Evolutionary conservation across 2,113 vertebrate species (phyloP).

Genomic region (Sinocyclocheilus rhinocerous): DNA sequence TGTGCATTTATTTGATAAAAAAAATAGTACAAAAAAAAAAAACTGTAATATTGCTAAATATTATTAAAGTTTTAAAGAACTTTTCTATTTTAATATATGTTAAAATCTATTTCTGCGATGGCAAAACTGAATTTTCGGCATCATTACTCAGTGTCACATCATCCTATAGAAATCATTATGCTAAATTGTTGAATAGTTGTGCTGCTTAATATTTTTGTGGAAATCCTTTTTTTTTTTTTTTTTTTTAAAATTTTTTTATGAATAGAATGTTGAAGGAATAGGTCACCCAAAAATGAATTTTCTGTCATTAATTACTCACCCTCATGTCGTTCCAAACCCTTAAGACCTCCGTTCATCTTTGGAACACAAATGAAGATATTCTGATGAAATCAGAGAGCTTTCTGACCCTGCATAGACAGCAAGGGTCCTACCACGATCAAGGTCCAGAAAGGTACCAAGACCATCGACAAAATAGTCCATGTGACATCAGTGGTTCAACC

Average conservation of each 20-base stretch:
- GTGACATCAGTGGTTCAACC: no score
- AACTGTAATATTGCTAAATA: not conserved
- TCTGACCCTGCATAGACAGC: no score
- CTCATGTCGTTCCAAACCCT: no score
- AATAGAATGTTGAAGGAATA: not conserved
- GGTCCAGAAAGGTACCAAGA: no score
- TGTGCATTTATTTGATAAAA: not conserved
- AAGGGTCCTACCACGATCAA: no score
- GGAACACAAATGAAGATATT: no score
- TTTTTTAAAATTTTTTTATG: not conserved
- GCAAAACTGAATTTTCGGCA: not conserved
- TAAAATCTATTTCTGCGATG: not conserved
- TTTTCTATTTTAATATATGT: not conserved
- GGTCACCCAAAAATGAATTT: no score
- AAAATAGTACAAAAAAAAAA: no score
- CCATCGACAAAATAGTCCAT: no score
- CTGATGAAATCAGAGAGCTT: no score
- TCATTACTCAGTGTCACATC: not conserved
- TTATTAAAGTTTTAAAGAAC: not conserved
- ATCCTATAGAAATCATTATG: not conserved
- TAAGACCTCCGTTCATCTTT: no score
- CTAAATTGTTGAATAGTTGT: not conserved
- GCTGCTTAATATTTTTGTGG: not conserved
- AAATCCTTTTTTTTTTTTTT: not conserved
- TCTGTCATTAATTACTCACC: no score